Conservation (phyloP, 2,113 vertebrate species). For the Chloropsis cyanopogon region DNA sequence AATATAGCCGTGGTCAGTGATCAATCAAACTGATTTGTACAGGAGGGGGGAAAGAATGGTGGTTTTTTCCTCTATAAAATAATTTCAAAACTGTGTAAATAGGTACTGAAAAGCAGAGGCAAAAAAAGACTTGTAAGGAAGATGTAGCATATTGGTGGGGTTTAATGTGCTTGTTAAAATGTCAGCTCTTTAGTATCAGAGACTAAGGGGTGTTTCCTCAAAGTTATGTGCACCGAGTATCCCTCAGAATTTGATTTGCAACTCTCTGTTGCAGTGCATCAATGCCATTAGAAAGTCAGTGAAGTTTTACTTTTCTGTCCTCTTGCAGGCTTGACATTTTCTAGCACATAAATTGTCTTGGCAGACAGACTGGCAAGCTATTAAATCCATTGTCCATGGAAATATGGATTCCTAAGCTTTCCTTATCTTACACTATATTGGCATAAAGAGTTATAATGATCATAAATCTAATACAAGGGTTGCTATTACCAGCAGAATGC, state of each 20-base stretch:
- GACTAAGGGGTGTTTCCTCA: not conserved
- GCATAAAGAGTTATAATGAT: not conserved
- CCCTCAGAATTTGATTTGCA: not conserved
- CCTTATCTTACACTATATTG: not conserved
- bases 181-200: not conserved
- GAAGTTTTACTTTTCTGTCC: not conserved
- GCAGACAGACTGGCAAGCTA: not conserved
- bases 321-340: not conserved
- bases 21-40: not conserved
- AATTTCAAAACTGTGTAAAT: not conserved
- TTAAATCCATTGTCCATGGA: not conserved
- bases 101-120: not conserved
- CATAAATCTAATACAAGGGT: not conserved
- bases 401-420: not conserved
- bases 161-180: not conserved
- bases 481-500: not conserved
- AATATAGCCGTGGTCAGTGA: not conserved
- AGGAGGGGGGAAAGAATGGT: not conserved
- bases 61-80: not conserved
- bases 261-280: not conserved
- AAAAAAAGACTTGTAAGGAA: not conserved
- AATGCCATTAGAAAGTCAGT: not conserved
- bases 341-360: not conserved
- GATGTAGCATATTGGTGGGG: not conserved
- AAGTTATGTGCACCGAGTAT: rapidly evolving